Percentiles rank a stretch among this genome's conserved stretches.
These are phyloP conservation scores for Heliconius melpomene DNA, from an alignment of 1,140 invertebrate genomes.

Conservation along the genomic window DNA sequence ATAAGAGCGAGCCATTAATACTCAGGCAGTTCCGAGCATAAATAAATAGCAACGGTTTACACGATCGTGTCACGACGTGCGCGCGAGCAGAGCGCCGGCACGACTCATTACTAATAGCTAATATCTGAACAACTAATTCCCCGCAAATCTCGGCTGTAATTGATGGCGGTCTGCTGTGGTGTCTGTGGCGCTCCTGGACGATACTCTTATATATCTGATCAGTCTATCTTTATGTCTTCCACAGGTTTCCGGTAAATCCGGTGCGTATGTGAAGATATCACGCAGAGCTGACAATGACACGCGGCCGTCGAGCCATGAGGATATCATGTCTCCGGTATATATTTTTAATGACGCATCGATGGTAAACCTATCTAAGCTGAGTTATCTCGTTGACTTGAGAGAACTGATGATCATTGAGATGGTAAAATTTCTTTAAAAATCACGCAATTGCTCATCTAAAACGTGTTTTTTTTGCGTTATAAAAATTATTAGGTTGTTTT, in stretches of 20 bases:
- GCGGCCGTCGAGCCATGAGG: neutral
- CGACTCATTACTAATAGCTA: slow-evolving; percentile 7
- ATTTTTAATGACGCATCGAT: neutral
- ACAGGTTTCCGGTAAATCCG: too few relatives aligned
- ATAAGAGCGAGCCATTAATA: neutral
- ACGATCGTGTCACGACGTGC: slow-evolving; percentile 1
- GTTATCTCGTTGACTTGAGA: neutral
- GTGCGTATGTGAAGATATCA: neutral
- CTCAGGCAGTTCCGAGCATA: neutral
- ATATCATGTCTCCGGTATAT: neutral
- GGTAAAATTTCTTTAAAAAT: too few relatives aligned
- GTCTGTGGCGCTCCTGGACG: neutral
- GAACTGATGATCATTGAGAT: too few relatives aligned
- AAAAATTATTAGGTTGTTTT: neutral
- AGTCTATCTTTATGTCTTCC: neutral
- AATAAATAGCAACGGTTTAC: neutral
- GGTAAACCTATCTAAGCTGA: neutral
- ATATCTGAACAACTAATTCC: slow-evolving; percentile 9
- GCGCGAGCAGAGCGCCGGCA: neutral
- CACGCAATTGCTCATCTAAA: too few relatives aligned
- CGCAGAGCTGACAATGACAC: neutral
- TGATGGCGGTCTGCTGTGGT: neutral
- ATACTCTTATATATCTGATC: neutral
- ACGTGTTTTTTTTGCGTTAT: too few relatives aligned
- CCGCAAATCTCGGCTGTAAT: slow-evolving; percentile 2